phyloP scores from a whole-genome alignment of 2,797 vertebrate genomes.

The Gastrophryne carolinensis region DNA sequence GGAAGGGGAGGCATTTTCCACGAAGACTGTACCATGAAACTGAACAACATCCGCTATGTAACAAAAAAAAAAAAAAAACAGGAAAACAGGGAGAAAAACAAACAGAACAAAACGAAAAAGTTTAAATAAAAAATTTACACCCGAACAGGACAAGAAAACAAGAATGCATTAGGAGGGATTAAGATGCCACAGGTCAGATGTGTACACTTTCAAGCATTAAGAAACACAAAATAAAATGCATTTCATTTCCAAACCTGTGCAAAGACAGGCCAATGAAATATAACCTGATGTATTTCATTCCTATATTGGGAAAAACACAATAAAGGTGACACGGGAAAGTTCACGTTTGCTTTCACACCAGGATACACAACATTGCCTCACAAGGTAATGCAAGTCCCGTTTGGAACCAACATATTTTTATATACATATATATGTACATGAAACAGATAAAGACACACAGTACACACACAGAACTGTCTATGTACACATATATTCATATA shows the following conservation, averaged over 20 bases:
- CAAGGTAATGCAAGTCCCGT: conserved; percentile 32
- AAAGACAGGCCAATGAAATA: conserved; percentile 57
- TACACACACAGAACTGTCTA: conserved; percentile 8
- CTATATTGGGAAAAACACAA: conserved; percentile 35
- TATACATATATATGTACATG: conserved; percentile 56
- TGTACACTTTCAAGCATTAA: conserved; percentile 38
- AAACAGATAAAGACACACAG: conserved; percentile 48
- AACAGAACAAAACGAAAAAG: conserved; percentile 58
- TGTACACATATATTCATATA: conserved; percentile 54
- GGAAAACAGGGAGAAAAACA: conserved; percentile 56
- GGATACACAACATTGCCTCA: neutral
- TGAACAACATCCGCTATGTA: conserved; percentile 94
- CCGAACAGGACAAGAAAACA: conserved; percentile 59
- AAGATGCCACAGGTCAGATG: conserved; percentile 52
- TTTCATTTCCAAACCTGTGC: conserved; percentile 50
- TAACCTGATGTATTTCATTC: conserved; percentile 53
- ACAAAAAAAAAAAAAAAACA: conserved; percentile 78
- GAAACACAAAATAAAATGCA: conserved; percentile 50
- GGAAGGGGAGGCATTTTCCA: conserved; percentile 87
- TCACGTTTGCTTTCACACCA: neutral
- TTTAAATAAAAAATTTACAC: conserved; percentile 66
- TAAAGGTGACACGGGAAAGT: conserved; percentile 51
- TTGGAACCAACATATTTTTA: conserved; percentile 52
- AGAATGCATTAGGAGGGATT: conserved; percentile 52
- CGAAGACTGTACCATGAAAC: conserved; percentile 91